These are phyloP conservation scores for Steinernema feltiae DNA, from an alignment of 1,140 invertebrate species.

Conservation along the genomic window DNA sequence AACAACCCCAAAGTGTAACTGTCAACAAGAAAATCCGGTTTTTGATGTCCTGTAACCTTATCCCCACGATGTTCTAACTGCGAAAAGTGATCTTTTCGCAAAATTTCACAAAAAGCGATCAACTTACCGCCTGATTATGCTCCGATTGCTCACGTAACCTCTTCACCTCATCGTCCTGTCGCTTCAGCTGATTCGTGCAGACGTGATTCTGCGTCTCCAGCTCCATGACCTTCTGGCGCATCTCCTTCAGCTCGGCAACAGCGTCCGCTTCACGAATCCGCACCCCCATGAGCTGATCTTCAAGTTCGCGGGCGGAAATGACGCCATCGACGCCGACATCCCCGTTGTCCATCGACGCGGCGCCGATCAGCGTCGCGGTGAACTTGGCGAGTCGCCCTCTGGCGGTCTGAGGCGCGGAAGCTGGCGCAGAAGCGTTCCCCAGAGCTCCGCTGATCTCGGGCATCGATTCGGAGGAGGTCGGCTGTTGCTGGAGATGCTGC, in stretches of 20 bases:
- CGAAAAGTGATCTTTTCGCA: no score
- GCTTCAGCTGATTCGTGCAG: constrained; percentile 80
- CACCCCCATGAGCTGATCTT: constrained; percentile 85
- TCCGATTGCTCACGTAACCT: constrained; percentile 73
- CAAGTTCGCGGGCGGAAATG: constrained; percentile 65
- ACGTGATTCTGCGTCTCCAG: constrained; percentile 92
- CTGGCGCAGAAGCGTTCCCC: constrained; percentile 25
- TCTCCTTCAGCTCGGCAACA: constrained; percentile 82
- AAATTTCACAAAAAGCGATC: no score
- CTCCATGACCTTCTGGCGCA: constrained; percentile 89
- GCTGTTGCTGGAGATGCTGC: constrained; percentile 15
- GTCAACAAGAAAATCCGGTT: no score
- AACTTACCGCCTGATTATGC: constrained; percentile 58
- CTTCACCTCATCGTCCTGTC: constrained; percentile 88
- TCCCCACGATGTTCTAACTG: no score
- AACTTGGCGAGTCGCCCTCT: constrained; percentile 48
- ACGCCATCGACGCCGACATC: constrained; percentile 67
- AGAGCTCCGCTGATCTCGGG: constrained; percentile 12
- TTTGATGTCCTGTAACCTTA: no score
- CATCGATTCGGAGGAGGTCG: constrained; percentile 26
- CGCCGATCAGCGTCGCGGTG: constrained; percentile 52
- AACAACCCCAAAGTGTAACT: no score
- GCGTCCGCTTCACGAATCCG: constrained; percentile 83
- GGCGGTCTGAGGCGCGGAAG: constrained; percentile 37
- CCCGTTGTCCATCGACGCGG: constrained; percentile 30